These are phyloP conservation scores for Pseudomugil tenellus DNA, from an alignment of 2,797 vertebrate genomes.

Conservation along the genomic window DNA sequence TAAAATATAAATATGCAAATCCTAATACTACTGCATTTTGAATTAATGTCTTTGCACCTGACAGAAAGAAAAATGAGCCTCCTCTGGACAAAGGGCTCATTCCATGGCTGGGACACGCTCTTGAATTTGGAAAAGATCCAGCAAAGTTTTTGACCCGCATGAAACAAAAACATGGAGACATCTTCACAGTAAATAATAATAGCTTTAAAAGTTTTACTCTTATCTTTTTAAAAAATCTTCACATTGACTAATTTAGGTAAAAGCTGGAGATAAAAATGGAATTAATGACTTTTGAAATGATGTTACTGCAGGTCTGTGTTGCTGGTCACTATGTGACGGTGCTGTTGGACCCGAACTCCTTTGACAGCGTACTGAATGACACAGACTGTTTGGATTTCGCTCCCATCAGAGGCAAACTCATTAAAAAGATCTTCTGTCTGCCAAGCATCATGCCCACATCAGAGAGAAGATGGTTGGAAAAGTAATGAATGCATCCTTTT, in stretches of 20 bases:
- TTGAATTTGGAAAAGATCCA: conserved; percentile 87
- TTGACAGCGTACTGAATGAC: conserved; percentile 84
- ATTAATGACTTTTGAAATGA: not conserved
- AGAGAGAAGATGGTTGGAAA: conserved; percentile 83
- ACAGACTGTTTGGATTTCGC: conserved; percentile 77
- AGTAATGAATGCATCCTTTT: conserved; percentile 61
- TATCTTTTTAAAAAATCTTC: not conserved
- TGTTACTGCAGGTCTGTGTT: conserved; percentile 81
- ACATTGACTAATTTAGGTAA: no score
- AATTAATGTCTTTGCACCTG: conserved; percentile 1
- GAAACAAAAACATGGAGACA: conserved; percentile 90
- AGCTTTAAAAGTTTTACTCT: not conserved
- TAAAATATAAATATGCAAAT: conserved; percentile 5
- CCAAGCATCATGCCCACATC: conserved; percentile 62
- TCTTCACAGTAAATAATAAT: conserved; percentile 86
- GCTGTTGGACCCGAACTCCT: conserved; percentile 88
- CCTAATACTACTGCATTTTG: not conserved
- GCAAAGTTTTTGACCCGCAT: conserved; percentile 85
- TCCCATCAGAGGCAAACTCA: conserved; percentile 71
- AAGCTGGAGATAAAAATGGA: not conserved
- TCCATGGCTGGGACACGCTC: conserved; percentile 90
- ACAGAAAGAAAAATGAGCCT: conserved; percentile 85
- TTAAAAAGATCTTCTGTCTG: conserved; percentile 85
- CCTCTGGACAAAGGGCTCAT: conserved; percentile 87
- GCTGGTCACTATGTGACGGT: conserved; percentile 87